Evolutionary conservation across 2,888 invertebrate genomes (phyloP).

Genomic region (Patella pellucida): DNA sequence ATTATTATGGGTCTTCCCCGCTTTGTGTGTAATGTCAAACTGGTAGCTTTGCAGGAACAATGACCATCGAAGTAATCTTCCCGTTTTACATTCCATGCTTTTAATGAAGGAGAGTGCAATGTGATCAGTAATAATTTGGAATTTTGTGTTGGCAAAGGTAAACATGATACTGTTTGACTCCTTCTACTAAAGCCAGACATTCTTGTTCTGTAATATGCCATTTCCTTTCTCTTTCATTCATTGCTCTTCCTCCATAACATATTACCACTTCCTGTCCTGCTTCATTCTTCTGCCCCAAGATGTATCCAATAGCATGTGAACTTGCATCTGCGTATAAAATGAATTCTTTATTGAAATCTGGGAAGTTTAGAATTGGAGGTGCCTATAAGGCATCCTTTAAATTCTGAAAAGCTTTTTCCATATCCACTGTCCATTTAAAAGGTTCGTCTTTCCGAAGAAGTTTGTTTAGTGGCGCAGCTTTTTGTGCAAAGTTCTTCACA

Average conservation of each 20-base stretch:
- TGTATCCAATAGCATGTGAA: conserved; percentile 27
- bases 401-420: conserved; percentile 29
- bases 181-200: conserved; percentile 38
- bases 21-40: conserved; percentile 15
- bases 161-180: conserved; percentile 35
- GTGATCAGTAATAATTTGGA: conserved; percentile 41
- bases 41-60: conserved; percentile 19
- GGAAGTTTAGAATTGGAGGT: conserved; percentile 36
- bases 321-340: conserved; percentile 35
- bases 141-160: conserved; percentile 36
- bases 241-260: conserved; percentile 36
- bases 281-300: conserved; percentile 34
- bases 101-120: conserved; percentile 35
- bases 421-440: conserved; percentile 36
- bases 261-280: conserved; percentile 32
- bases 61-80: conserved; percentile 33
- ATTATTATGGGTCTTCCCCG: conserved; percentile 26
- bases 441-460: conserved; percentile 29
- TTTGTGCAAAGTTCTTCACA: conserved; percentile 32
- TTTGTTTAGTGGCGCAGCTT: conserved; percentile 34
- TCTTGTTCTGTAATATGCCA: conserved; percentile 37
- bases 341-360: conserved; percentile 35
- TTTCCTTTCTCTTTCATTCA: conserved; percentile 30
- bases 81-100: conserved; percentile 28
- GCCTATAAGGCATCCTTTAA: conserved; percentile 26